Evolutionary conservation across 2,797 vertebrate genomes (phyloP).

Genomic region (Sternarchorhynchus goeldii): DNA sequence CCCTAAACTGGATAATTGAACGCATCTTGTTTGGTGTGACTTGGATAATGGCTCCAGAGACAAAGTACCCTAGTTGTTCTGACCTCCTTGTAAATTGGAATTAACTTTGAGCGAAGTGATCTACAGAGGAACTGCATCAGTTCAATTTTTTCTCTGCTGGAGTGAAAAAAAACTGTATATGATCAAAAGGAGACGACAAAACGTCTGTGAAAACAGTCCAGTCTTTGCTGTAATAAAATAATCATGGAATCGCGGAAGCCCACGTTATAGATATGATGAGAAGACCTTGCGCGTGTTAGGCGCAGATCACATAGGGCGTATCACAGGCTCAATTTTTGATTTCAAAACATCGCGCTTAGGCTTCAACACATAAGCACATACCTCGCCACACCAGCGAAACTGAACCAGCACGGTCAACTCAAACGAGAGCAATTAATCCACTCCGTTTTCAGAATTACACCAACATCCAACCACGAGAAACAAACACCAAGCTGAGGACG

Average conservation of each 20-base stretch:
- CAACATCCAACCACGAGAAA: constrained; percentile 33
- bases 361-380: constrained; percentile 4
- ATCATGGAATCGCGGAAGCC: constrained; percentile 32
- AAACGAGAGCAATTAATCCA: constrained; percentile 11
- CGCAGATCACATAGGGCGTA: constrained; percentile 56
- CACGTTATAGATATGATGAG: constrained; percentile 44
- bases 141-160: constrained; percentile 9
- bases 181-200: constrained; percentile 3
- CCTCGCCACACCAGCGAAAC: constrained; percentile 1
- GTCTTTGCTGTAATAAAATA: constrained; percentile 21
- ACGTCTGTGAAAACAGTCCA: background rate
- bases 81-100: constrained; percentile 28
- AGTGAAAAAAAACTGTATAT: constrained; percentile 2
- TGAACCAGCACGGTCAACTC: constrained; percentile 15
- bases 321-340: constrained; percentile 43
- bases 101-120: constrained; percentile 38
- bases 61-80: constrained; percentile 40
- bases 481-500: constrained; percentile 32
- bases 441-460: constrained; percentile 25
- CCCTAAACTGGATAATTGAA: background rate
- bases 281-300: constrained; percentile 36
- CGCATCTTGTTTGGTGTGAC: background rate
- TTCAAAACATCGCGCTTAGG: constrained; percentile 37
- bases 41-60: constrained; percentile 30
- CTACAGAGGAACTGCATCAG: constrained; percentile 15